A percentile compares a stretch with the other conserved stretches of the same genome.
These are phyloP conservation scores for Pteruthius melanotis DNA, from an alignment of 2,113 vertebrate species.

Conservation along the genomic window DNA sequence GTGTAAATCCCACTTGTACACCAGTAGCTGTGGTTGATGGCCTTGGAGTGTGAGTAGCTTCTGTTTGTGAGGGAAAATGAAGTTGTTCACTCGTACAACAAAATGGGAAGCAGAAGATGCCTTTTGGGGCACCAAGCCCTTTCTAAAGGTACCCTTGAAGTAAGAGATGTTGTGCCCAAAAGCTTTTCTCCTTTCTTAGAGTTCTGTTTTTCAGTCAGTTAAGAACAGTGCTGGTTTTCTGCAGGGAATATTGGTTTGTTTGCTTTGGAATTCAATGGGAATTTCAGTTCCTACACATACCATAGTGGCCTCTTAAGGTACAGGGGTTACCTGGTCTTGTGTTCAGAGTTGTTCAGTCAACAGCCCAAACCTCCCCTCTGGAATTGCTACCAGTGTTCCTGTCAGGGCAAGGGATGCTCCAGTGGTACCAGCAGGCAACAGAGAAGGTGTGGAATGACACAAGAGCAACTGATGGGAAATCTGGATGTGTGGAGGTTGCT, in stretches of 20 bases:
- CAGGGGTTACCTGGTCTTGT: neutral
- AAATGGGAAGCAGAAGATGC: neutral
- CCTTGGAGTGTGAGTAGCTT: neutral
- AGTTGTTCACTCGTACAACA: neutral
- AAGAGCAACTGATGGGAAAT: neutral
- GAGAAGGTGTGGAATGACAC: neutral
- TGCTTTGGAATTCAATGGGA: neutral
- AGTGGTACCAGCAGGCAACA: neutral
- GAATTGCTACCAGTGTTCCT: rapidly evolving
- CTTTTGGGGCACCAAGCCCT: neutral
- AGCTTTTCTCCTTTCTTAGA: neutral
- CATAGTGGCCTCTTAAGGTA: neutral
- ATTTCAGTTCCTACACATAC: neutral
- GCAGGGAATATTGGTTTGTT: neutral
- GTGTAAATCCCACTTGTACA: neutral
- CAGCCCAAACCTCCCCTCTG: neutral
- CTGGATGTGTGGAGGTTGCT: neutral
- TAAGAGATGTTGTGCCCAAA: neutral
- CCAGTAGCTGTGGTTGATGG: neutral
- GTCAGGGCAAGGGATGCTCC: neutral
- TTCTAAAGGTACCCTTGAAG: neutral
- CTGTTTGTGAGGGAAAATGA: neutral
- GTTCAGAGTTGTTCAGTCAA: neutral
- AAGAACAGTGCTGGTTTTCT: neutral
- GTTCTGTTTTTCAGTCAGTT: neutral